Evolutionary conservation across 2,797 vertebrate species (phyloP).

Genomic region (Rhincodon typus): DNA sequence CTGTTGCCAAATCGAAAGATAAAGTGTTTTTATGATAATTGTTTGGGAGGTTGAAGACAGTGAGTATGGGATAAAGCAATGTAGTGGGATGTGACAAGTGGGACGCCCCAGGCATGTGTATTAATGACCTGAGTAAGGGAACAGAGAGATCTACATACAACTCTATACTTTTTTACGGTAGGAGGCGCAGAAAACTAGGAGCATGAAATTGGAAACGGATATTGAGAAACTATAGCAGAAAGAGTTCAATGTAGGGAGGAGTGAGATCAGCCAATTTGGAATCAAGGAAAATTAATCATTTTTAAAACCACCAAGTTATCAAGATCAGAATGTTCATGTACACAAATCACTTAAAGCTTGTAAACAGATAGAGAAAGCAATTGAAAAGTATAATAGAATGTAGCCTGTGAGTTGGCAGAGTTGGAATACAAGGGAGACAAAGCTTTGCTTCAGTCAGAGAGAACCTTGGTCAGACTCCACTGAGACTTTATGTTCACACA

Average conservation of each 20-base stretch:
- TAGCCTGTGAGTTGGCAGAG: not conserved
- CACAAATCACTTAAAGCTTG: not conserved
- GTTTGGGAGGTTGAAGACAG: not conserved
- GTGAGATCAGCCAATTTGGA: not conserved
- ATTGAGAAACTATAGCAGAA: not conserved
- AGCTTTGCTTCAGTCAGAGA: not conserved
- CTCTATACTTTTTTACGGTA: not conserved
- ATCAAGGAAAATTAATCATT: not conserved
- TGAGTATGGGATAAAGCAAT: not conserved
- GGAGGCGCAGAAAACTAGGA: not conserved
- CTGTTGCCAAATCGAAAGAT: not conserved
- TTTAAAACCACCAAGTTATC: not conserved
- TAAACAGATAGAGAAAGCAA: not conserved
- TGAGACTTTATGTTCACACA: not conserved
- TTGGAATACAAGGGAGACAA: not conserved
- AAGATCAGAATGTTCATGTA: not conserved
- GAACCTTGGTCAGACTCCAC: not conserved
- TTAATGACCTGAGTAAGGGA: not conserved
- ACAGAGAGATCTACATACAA: not conserved
- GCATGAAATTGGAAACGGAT: not conserved
- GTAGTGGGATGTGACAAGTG: not conserved
- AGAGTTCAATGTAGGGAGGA: not conserved
- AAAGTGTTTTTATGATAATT: not conserved
- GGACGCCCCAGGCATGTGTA: not conserved
- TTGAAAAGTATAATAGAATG: not conserved